Evolutionary conservation across 2,888 invertebrate genomes (phyloP), one percentile per base, ranked within the genome.

Genomic region (Atrina japonica): DNA sequence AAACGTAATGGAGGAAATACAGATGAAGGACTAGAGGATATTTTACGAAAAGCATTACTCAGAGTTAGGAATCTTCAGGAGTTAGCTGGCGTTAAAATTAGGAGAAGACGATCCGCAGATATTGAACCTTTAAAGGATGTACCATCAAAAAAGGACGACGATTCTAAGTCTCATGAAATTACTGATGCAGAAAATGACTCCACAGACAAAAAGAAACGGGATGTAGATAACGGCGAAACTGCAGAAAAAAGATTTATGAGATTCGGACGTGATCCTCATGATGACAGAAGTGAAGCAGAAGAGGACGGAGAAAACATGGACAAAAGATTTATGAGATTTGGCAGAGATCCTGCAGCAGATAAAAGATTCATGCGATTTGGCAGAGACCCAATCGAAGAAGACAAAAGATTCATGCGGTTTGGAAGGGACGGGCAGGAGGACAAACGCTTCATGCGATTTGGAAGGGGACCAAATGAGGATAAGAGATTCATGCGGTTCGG

Each of bases 401-500:
- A 82, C 35, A 84, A 84, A 68, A 68, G 83, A 16, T 84, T 83
- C 69, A 83, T 85, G 83, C 53, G 85, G 60, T 85, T 85, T 63
- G 85, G 85, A 40, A 79, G 76, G 53, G 66, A 76, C 55, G 70
- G 69, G 21, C 66, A 74, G n/a, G 71, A 66, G 11, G 71, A 56
- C 29, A 56, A 65, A 43, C 63, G 49, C 58, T 63, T 50, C 43
- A 59, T 86, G 83, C 68, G 85, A 29, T 86, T 86, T 58, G 86
- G 84, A 1, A 71, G 69, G 35, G 21, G 65, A 45, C 70, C 68
- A 18, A 73, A 60, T 30, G 60, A 50, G 9, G 56, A 50, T 3
- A 58, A 78, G 60, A 56, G 85, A 43, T 84, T 87, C 60, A 85
- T 87, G 83, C 68, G 85, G 23, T 86, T 86, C 58, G 87, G 66